Evolutionary conservation across 2,113 vertebrate genomes (phyloP), one percentile per base, ranked within the genome.

Genomic region (Esox niger): DNA sequence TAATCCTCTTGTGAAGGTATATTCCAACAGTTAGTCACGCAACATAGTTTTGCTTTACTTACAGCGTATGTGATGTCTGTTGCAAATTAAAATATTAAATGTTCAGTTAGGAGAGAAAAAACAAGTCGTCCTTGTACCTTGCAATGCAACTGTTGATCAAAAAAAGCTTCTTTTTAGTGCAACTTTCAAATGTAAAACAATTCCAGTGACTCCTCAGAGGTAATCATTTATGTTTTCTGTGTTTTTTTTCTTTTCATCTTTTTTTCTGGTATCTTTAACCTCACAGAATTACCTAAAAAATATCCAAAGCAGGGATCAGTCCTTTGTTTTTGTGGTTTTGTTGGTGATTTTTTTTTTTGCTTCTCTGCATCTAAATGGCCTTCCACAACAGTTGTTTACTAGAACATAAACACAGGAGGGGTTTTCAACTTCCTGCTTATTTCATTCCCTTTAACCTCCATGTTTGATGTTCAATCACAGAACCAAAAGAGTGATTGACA

Each of bases 121-220:
- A 52, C 55, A 69, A 77, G 85, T 88, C 85, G 86, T 91, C 88
- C 84, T 91, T 87, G 85, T 84, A 85, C 88, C 84, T 91, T 87
- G 85, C 85, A 85, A 88, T 82, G 83, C 78, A 79, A 85, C 84
- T 73, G 76, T 76, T 49, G 70, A 83, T 74, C 82, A 64, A 75
- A 85, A 78, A 86, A 90, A 87, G 88, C 86, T 90, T 91, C 84
- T 89, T 88, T 89, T 89, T 92, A 93, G 91, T 92, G 91, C 91
- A 93, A 92, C 90, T 91, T 89, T 87, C 80, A 87, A 91, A 84
- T 83, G 85, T 86, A 87, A 91, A 90, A 91, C 88, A 89, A 88
- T 86, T 89, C 88, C 90, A 87, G 76, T 87, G 87, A 89, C 86
- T 91, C 87, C 87, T 87, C 81, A 89, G 85, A 89, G 88, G 89